Conservation (phyloP, 2,888 invertebrate species). For the Trilocha varians region DNA sequence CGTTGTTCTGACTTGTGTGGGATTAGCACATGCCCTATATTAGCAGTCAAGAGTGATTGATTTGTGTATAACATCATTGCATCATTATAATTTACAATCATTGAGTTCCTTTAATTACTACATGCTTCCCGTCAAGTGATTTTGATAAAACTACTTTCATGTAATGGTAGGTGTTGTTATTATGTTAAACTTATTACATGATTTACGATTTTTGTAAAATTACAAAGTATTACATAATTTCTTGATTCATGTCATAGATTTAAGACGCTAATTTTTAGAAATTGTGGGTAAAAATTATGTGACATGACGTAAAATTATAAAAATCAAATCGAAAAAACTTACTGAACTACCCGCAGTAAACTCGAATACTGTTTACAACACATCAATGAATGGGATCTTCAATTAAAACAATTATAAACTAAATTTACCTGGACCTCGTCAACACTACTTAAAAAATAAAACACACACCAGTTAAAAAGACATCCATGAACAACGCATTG, state of each 20-base stretch:
- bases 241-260: not conserved
- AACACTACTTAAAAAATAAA: conserved; percentile 29
- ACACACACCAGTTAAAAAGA: conserved; percentile 71
- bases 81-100: too few relatives aligned
- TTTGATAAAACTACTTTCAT: not conserved
- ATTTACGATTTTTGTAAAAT: too few relatives aligned
- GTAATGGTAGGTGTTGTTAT: too few relatives aligned
- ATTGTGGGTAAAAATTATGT: not conserved
- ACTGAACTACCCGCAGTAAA: conserved; percentile 31
- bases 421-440: conserved; percentile 15
- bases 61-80: too few relatives aligned
- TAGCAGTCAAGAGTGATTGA: too few relatives aligned
- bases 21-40: too few relatives aligned
- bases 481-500: conserved; percentile 74
- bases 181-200: not conserved
- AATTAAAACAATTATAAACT: not conserved
- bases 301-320: not conserved
- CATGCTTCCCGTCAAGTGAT: not conserved
- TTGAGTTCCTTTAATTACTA: not conserved
- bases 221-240: not conserved
- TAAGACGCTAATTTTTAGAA: not conserved
- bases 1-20: too few relatives aligned
- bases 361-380: conserved; percentile 32
- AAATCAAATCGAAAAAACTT: not conserved
- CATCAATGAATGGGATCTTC: conserved; percentile 17